Evolutionary conservation across 2,888 invertebrate genomes (phyloP).

Genomic region (Xestia rhomboidea): DNA sequence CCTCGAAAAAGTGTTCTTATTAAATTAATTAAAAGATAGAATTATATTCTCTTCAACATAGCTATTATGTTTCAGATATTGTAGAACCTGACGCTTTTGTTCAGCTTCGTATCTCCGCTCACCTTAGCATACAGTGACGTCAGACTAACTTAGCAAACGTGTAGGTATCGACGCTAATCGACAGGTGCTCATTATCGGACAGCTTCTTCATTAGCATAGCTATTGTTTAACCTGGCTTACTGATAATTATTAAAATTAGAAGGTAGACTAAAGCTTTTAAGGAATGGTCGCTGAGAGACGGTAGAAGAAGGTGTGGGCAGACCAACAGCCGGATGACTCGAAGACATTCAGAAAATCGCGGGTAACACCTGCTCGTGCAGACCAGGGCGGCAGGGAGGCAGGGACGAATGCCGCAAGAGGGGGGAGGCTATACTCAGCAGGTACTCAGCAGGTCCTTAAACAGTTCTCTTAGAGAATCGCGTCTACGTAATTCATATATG

Average conservation of each 20-base stretch:
- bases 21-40: background rate
- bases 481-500: too few species aligned
- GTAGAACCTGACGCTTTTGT: background rate
- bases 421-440: background rate
- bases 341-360: background rate
- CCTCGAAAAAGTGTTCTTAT: background rate
- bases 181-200: background rate
- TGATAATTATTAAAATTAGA: background rate
- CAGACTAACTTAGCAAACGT: background rate
- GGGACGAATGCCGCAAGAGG: too few species aligned
- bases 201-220: conserved; percentile 10
- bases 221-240: conserved; percentile 2
- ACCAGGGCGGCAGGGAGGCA: too few species aligned
- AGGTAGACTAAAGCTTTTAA: background rate
- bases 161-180: background rate
- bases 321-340: background rate
- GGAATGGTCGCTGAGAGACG: background rate
- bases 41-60: background rate
- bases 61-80: background rate
- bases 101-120: background rate
- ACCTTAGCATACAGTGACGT: background rate
- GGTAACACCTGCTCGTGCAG: background rate
- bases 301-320: background rate
- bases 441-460: too few species aligned
- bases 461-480: too few species aligned